A percentile compares a stretch with the other conserved stretches of the same genome.
Evolutionary conservation across 1,140 invertebrate species (phyloP).

Genomic region (Acyrthosiphon pisum): DNA sequence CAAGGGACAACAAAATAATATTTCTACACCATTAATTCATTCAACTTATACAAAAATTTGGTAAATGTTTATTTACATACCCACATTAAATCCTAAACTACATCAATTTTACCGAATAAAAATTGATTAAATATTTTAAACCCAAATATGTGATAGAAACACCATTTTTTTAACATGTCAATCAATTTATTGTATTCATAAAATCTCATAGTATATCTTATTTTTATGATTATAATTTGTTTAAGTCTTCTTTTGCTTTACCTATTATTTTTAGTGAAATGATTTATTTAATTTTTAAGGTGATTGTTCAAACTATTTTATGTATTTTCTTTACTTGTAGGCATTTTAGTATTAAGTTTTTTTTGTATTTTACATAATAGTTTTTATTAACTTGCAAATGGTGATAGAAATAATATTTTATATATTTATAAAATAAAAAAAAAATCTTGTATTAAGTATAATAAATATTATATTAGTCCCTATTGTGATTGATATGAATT

Average conservation of each 20-base stretch:
- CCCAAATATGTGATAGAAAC: background rate
- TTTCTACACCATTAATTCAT: background rate
- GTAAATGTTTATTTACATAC: background rate
- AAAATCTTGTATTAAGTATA: background rate
- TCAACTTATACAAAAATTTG: background rate
- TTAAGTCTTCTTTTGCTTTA: constrained; percentile 18
- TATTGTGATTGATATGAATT: constrained; percentile 32
- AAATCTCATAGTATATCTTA: background rate
- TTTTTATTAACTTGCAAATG: background rate
- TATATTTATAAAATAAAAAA: background rate
- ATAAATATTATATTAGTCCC: constrained; percentile 1
- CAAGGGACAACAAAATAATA: background rate
- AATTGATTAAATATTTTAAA: background rate
- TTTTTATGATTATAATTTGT: background rate
- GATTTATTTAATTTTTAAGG: background rate
- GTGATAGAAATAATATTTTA: background rate
- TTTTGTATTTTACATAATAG: background rate
- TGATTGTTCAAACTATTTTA: background rate
- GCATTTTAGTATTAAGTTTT: background rate
- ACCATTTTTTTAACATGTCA: background rate
- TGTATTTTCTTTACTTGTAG: background rate
- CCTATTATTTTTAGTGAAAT: background rate
- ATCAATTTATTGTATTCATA: background rate
- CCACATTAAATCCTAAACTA: background rate
- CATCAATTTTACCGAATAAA: background rate